A percentile compares a stretch with the other conserved stretches of the same genome.
Evolutionary conservation across 2,797 vertebrate species (phyloP).

Genomic region (Alca torda): DNA sequence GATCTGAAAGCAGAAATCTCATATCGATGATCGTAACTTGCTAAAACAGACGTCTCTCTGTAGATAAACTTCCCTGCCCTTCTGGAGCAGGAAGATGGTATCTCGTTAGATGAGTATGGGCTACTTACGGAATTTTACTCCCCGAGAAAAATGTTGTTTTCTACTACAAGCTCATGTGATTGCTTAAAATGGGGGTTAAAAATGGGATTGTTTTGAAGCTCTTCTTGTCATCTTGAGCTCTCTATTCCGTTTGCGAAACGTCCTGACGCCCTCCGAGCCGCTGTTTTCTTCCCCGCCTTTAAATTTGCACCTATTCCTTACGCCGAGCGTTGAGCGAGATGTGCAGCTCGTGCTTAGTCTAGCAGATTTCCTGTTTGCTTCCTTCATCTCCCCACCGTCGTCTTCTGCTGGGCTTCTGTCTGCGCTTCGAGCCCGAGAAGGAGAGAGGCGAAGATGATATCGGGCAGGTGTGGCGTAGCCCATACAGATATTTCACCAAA

Average conservation of each 20-base stretch:
- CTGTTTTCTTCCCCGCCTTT: not conserved
- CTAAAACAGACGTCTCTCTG: not conserved
- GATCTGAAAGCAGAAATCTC: not conserved
- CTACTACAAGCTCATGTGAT: not conserved
- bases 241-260: not conserved
- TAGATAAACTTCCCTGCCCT: not conserved
- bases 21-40: not conserved
- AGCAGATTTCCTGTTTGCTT: conserved; percentile 60
- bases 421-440: not conserved
- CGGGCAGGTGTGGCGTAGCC: not conserved
- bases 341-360: conserved; percentile 12
- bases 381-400: conserved; percentile 28
- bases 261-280: accelerated
- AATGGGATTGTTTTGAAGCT: not conserved
- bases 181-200: not conserved
- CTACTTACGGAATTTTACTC: not conserved
- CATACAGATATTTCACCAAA: not conserved
- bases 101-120: not conserved
- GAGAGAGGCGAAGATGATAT: conserved; percentile 13
- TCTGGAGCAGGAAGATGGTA: not conserved
- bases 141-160: not conserved
- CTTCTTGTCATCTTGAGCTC: not conserved
- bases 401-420: not conserved
- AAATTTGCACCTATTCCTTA: not conserved
- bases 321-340: not conserved